A percentile compares a stretch with the other conserved stretches of the same genome.
phyloP scores from a whole-genome alignment of 2,888 invertebrate genomes.

The Conomelus anceps region DNA sequence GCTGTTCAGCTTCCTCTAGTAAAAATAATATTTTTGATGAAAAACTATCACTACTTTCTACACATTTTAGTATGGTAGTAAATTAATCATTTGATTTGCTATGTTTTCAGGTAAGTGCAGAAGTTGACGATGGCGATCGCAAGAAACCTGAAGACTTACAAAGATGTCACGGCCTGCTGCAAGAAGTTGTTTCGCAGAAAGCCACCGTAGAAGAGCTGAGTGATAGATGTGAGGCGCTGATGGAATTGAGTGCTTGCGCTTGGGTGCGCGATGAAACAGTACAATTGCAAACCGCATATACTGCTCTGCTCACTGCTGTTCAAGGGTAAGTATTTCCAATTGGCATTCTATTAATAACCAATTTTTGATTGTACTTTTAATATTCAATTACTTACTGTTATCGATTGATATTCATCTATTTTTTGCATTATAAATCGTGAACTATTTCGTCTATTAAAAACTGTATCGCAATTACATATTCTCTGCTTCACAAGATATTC shows the following conservation, averaged over 20 bases:
- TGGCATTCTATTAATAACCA: slow-evolving; percentile 6
- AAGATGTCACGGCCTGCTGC: slow-evolving; percentile 62
- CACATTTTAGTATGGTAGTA: no score
- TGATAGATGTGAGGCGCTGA: slow-evolving; percentile 77
- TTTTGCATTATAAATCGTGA: no score
- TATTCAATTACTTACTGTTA: no score
- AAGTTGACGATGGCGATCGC: slow-evolving; percentile 45
- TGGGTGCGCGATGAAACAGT: slow-evolving; percentile 83
- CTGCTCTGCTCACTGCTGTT: slow-evolving; percentile 66
- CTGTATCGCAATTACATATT: no score
- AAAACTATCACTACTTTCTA: no score
- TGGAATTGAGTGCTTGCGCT: slow-evolving; percentile 78
- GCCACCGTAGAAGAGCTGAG: slow-evolving; percentile 74
- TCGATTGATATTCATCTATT: no score
- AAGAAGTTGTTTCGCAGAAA: slow-evolving; percentile 69
- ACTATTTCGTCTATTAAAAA: no score
- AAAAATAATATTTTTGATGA: no score
- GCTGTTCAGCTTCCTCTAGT: no score
- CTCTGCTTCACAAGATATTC: no score
- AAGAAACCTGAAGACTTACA: slow-evolving; percentile 71
- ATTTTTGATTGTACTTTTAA: no score
- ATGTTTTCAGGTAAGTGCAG: slow-evolving; percentile 23
- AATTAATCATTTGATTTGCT: no score
- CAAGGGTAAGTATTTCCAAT: slow-evolving; percentile 49
- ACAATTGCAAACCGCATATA: slow-evolving; percentile 73